These are phyloP conservation scores for Protosalanx chinensis DNA, from an alignment of 2,797 vertebrate species.

Conservation along the genomic window DNA sequence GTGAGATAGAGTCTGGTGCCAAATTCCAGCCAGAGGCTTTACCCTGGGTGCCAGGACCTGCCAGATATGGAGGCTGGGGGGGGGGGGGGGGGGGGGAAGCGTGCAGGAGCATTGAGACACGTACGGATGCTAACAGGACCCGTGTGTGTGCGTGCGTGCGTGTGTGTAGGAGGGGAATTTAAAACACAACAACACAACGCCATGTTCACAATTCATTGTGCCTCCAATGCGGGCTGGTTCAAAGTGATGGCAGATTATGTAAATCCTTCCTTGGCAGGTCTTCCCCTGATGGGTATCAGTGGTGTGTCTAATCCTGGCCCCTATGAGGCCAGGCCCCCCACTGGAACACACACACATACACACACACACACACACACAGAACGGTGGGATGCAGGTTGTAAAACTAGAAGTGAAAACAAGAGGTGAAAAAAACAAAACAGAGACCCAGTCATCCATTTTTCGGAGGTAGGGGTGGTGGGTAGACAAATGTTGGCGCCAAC, in stretches of 20 bases:
- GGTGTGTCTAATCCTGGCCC: conserved; percentile 30
- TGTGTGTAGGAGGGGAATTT: background rate
- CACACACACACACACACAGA: conserved; percentile 1
- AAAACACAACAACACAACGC: conserved; percentile 5
- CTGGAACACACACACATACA: conserved; percentile 8
- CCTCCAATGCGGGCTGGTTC: conserved; percentile 33
- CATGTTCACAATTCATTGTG: conserved; percentile 22
- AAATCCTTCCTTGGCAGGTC: conserved; percentile 29
- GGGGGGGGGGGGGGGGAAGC: too few relatives aligned
- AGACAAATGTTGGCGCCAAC: too few relatives aligned
- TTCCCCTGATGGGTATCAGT: conserved; percentile 26
- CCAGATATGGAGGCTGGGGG: background rate
- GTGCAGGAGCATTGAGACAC: background rate
- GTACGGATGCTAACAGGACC: too few relatives aligned
- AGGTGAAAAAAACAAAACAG: background rate
- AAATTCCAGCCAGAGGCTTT: background rate
- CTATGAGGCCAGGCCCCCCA: conserved; percentile 16
- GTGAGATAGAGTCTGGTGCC: background rate
- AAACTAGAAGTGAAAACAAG: background rate
- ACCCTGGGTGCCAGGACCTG: background rate
- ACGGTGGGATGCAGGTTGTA: background rate
- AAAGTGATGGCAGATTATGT: conserved; percentile 41
- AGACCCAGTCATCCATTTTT: too few relatives aligned
- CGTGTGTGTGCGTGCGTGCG: conserved; percentile 3
- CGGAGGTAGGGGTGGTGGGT: too few relatives aligned